phyloP scores from a whole-genome alignment of 2,113 vertebrate genomes.

The Scomber scombrus region DNA sequence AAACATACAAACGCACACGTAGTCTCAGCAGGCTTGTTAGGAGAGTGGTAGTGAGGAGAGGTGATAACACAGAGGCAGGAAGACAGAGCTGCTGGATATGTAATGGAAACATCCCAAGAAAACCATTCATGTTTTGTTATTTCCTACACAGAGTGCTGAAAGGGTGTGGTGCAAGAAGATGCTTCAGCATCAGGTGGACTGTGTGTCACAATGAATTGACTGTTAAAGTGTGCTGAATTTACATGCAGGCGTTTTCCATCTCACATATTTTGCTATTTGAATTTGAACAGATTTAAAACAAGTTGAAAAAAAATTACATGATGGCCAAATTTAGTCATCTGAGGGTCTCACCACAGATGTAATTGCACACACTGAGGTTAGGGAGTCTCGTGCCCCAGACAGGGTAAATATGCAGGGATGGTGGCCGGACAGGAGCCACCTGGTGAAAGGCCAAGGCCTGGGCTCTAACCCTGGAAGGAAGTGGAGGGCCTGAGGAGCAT shows the following conservation, averaged over 20 bases:
- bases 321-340: background rate
- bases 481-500: slow-evolving; percentile 81
- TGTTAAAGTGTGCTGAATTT: slow-evolving; percentile 1
- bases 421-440: slow-evolving; percentile 85
- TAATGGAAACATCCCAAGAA: slow-evolving; percentile 48
- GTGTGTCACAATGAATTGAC: slow-evolving; percentile 7
- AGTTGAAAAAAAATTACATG: background rate
- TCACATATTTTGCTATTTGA: background rate
- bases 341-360: background rate
- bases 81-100: slow-evolving; percentile 56
- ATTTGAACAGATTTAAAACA: background rate
- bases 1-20: slow-evolving; percentile 32
- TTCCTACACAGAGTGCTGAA: slow-evolving; percentile 20
- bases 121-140: slow-evolving; percentile 41
- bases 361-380: slow-evolving; percentile 4
- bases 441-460: slow-evolving; percentile 88
- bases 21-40: background rate
- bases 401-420: slow-evolving; percentile 74
- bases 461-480: slow-evolving; percentile 91
- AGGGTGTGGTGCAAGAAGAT: slow-evolving; percentile 9
- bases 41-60: slow-evolving; percentile 41
- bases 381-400: slow-evolving; percentile 66
- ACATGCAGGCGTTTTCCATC: background rate
- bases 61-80: slow-evolving; percentile 66
- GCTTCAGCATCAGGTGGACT: slow-evolving; percentile 18